Evolutionary conservation across 2,888 invertebrate genomes (phyloP).

Genomic region (Vannuccia rotundouncinata): DNA sequence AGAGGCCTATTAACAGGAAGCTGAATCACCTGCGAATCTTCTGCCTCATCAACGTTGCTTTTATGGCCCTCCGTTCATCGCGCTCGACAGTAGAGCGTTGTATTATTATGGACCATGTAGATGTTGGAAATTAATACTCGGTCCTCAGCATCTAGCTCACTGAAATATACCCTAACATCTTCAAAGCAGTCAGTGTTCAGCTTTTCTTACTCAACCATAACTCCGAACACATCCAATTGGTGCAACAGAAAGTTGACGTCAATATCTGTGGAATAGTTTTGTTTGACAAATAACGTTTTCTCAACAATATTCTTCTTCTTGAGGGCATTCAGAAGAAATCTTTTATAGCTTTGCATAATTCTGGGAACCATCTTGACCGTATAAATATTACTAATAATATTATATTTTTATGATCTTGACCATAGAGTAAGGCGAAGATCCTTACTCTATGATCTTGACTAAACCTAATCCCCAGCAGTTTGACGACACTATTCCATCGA

Average conservation of each 20-base stretch:
- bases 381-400: no score
- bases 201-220: constrained; percentile 15
- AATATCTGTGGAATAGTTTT: constrained; percentile 20
- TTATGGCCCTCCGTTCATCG: no score
- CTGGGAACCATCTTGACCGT: constrained; percentile 9
- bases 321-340: constrained; percentile 13
- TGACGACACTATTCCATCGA: no score
- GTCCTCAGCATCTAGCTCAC: constrained; percentile 26
- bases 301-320: constrained; percentile 15
- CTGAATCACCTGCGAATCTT: no score
- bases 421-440: no score
- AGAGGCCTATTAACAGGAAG: no score
- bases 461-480: no score
- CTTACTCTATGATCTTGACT: no score
- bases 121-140: constrained; percentile 7
- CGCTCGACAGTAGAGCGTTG: no score
- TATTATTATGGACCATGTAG: no score
- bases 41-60: no score
- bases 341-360: neutral
- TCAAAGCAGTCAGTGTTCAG: constrained; percentile 21
- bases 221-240: constrained; percentile 1
- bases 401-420: no score
- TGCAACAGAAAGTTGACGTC: constrained; percentile 2
- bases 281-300: constrained; percentile 6
- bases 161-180: neutral